Base-by-base conservation (phyloP, 2,888 invertebrate genomes). In the Parelbella ahira region DNA sequence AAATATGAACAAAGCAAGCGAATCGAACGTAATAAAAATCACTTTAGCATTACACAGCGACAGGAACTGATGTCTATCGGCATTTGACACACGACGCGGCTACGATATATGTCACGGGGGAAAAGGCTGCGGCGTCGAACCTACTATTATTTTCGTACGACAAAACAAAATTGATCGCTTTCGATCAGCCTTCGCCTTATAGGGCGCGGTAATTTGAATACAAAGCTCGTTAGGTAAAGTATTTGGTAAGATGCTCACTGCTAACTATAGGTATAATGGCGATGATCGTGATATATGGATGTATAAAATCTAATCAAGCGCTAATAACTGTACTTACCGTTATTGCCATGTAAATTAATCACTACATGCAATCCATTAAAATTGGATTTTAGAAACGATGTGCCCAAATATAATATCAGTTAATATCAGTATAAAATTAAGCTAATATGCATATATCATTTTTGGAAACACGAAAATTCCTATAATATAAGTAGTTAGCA, bases 21-120 rank as follows among this genome's bases (percentile, higher is more conserved):
- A 77, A 81, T 79, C 81, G 77, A 83, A 83, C 75, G 79, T 80
- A 79, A 84, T 86, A 86, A 86, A 81, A 86, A 84, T 84, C 83
- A 83, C 83, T 84, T 83, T 73, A 79, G 73, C 71, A 76, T 80
- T 75, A 74, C 76, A 67, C 68, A 64, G 64, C 68, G 84, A 82
- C 81, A 72, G 72, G 70, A 71, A 83, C 79, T 78, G 83, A 83
- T 83, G 80, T 81, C 75, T 81, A 79, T 79, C 77, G 78, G 66
- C 71, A 71, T 68, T 74, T 78, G 81, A 83, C 79, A 81, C 75
- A 82, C 76, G 80, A 77, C 64, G 82, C 77, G 79, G 78, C 73
- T 64, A 67, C 77, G 68, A 78, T 76, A 73, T 73, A 69, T 71
- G 75, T 80, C 82, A 75, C 79, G 50, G 58, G 83, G 77, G 82